A percentile compares a stretch with the other conserved stretches of the same genome.
phyloP scores from a whole-genome alignment of 2,113 vertebrate genomes.

The Menidia beryllina region DNA sequence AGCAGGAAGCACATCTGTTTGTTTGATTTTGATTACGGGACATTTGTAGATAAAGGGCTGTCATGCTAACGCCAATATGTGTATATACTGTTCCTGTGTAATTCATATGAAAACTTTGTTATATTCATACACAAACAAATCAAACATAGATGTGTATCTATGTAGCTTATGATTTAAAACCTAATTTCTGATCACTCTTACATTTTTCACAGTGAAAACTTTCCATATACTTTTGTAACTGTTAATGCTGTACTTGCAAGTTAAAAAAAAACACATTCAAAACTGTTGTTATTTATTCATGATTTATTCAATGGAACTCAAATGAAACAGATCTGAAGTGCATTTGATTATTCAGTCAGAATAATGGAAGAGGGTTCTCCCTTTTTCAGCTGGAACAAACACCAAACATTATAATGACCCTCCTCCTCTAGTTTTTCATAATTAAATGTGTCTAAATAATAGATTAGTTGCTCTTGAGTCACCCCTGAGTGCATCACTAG shows the following conservation, averaged over 20 bases:
- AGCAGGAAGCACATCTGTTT: too few relatives aligned
- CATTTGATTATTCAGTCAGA: slow-evolving; percentile 14
- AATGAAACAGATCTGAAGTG: slow-evolving; percentile 23
- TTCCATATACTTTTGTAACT: not conserved
- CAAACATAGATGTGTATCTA: too few relatives aligned
- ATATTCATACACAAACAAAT: too few relatives aligned
- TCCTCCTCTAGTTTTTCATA: slow-evolving; percentile 1
- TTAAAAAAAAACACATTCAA: not conserved
- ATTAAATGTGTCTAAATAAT: slow-evolving; percentile 36
- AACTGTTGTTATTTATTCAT: slow-evolving; percentile 8
- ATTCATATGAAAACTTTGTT: too few relatives aligned
- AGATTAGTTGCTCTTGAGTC: slow-evolving; percentile 34
- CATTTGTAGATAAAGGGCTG: too few relatives aligned
- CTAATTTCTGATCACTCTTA: too few relatives aligned
- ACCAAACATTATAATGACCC: slow-evolving; percentile 1
- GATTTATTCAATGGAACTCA: slow-evolving; percentile 58
- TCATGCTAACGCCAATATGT: too few relatives aligned
- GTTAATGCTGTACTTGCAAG: not conserved
- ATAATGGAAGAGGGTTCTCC: not conserved
- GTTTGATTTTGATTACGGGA: too few relatives aligned
- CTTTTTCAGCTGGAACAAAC: slow-evolving; percentile 23
- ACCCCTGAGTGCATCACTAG: slow-evolving; percentile 51
- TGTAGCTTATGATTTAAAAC: too few relatives aligned
- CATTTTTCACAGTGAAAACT: not conserved
- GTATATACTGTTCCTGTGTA: too few relatives aligned